Percentiles rank a stretch among this genome's conserved stretches.
Evolutionary conservation across 2,888 invertebrate genomes (phyloP).

Genomic region (Apamea sordens): DNA sequence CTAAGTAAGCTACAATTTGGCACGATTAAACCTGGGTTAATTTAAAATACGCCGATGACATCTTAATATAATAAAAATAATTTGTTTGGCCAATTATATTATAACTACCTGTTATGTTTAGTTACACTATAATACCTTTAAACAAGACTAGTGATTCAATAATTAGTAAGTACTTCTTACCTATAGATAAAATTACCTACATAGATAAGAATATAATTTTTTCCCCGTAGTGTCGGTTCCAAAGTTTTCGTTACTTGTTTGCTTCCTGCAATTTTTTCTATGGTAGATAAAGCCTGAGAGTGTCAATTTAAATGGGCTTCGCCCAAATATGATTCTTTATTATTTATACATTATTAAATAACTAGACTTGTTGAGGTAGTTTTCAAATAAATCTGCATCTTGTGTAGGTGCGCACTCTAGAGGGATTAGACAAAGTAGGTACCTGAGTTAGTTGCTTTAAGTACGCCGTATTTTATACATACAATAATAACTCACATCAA

Average conservation of each 20-base stretch:
- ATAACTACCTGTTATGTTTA: not conserved
- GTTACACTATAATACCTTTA: not conserved
- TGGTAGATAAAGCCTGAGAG: not conserved
- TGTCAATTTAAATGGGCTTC: not conserved
- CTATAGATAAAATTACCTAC: not conserved
- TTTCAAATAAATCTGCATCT: slow-evolving; percentile 1
- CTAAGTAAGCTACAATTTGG: not conserved
- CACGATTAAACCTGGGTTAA: not conserved
- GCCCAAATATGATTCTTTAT: not conserved
- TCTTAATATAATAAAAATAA: not conserved
- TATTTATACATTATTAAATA: not conserved
- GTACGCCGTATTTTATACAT: not conserved
- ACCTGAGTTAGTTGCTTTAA: not conserved
- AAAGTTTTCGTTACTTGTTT: not conserved
- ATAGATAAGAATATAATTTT: not conserved
- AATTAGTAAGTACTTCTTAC: not conserved
- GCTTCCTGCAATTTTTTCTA: not conserved
- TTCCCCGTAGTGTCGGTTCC: too few species aligned
- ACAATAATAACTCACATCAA: slow-evolving; percentile 15
- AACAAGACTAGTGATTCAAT: not conserved
- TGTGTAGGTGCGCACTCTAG: not conserved
- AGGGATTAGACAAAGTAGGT: not conserved
- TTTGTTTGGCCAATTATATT: not conserved
- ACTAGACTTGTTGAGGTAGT: not conserved
- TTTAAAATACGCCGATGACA: not conserved